phyloP scores from a whole-genome alignment of 2,888 invertebrate species.

The Micoletzkya japonica region DNA sequence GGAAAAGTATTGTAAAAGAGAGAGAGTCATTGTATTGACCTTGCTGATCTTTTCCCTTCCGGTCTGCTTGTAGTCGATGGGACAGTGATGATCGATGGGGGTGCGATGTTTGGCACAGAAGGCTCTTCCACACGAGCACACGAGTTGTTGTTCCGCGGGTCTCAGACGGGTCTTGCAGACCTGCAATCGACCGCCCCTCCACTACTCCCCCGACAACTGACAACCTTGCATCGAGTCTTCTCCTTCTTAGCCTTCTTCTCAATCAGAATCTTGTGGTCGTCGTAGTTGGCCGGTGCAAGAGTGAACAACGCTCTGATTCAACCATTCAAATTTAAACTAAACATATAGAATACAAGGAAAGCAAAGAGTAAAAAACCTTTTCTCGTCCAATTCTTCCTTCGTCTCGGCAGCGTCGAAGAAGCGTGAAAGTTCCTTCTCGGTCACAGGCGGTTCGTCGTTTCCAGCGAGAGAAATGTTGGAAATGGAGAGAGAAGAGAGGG shows the following conservation, averaged over 20 bases:
- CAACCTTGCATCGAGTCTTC: constrained; percentile 26
- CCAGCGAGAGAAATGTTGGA: neutral
- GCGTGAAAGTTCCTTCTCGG: constrained; percentile 21
- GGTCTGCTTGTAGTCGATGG: constrained; percentile 25
- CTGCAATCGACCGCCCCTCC: neutral
- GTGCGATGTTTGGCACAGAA: constrained; percentile 25
- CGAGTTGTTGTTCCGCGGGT: constrained; percentile 13
- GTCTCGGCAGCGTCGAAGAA: constrained; percentile 27
- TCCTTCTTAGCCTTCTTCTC: constrained; percentile 9
- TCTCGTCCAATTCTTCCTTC: constrained; percentile 8
- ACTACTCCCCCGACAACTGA: too few species aligned
- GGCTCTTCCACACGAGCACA: constrained; percentile 16
- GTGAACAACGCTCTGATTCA: constrained; percentile 14
- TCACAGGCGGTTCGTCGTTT: neutral
- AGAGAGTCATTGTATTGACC: too few species aligned
- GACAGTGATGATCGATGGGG: constrained; percentile 22
- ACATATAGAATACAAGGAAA: neutral
- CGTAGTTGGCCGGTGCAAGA: constrained; percentile 20
- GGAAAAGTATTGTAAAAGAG: too few species aligned
- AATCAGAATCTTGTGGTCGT: constrained; percentile 23
- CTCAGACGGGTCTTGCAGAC: constrained; percentile 13
- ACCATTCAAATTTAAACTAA: neutral
- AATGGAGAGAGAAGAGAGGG: constrained; percentile 13
- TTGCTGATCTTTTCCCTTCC: constrained; percentile 28
- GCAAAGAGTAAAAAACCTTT: neutral